Evolutionary conservation across 1,140 invertebrate species (phyloP).

Genomic region (Heliconius nattereri): DNA sequence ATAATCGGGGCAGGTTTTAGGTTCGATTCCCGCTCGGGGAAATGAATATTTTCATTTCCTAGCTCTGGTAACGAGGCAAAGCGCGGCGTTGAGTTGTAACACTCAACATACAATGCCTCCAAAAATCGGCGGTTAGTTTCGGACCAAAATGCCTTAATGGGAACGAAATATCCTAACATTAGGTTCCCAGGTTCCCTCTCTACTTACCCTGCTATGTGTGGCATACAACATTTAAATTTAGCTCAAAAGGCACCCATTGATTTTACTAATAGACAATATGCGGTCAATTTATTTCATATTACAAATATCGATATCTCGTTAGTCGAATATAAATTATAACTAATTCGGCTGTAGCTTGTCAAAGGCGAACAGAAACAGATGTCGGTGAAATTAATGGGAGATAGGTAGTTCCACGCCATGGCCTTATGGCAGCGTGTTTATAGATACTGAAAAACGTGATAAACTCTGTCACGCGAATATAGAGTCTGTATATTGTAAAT

Average conservation of each 20-base stretch:
- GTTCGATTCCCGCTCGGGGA: too few species aligned
- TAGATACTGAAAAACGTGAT: not conserved
- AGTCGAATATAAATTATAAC: constrained; percentile 6
- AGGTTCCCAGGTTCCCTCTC: too few species aligned
- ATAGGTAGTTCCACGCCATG: not conserved
- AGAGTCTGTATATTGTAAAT: too few species aligned
- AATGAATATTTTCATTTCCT: too few species aligned
- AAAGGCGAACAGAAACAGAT: constrained; percentile 3
- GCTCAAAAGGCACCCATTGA: not conserved
- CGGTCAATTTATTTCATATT: not conserved
- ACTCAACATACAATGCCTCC: too few species aligned
- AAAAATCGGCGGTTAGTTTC: not conserved
- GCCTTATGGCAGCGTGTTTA: not conserved
- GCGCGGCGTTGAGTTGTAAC: too few species aligned
- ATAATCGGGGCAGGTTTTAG: too few species aligned
- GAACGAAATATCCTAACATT: too few species aligned
- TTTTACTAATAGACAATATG: not conserved
- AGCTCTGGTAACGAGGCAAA: too few species aligned
- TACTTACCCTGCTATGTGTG: too few species aligned
- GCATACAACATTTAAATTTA: not conserved
- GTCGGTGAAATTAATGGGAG: constrained; percentile 1
- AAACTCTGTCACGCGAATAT: not conserved
- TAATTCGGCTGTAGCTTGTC: not conserved
- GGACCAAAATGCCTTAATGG: not conserved
- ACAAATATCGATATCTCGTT: constrained; percentile 7